Evolutionary conservation across 2,888 invertebrate species (phyloP).

Genomic region (Macaria notata): DNA sequence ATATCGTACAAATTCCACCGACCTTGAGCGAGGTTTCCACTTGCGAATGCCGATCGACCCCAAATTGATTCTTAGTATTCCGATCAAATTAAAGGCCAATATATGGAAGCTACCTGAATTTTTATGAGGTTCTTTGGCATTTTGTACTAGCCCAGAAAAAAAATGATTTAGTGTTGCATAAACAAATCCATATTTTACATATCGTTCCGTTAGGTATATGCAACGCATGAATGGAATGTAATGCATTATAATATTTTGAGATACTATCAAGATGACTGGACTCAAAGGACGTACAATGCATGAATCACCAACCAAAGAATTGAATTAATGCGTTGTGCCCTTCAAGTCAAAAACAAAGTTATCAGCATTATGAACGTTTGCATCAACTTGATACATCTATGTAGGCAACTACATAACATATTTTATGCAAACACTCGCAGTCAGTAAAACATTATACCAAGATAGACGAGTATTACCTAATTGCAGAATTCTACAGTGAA

Average conservation of each 20-base stretch:
- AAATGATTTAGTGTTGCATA: too few species aligned
- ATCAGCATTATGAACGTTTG: constrained; percentile 7
- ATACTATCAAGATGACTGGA: too few species aligned
- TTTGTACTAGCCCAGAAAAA: background rate
- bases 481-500: too few species aligned
- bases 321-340: constrained; percentile 16
- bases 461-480: background rate
- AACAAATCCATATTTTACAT: too few species aligned
- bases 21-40: constrained; percentile 47
- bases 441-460: background rate
- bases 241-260: too few species aligned
- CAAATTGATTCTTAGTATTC: constrained; percentile 30
- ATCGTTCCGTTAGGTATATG: too few species aligned
- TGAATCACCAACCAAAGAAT: constrained; percentile 7
- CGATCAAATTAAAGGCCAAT: constrained; percentile 7
- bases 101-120: background rate
- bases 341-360: constrained; percentile 22
- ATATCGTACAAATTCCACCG: constrained; percentile 39
- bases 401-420: too few species aligned
- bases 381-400: background rate
- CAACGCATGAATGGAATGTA: too few species aligned
- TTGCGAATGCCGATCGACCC: constrained; percentile 45
- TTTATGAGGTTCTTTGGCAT: background rate
- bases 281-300: background rate
- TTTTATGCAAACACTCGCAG: too few species aligned